These are phyloP conservation scores for Myanophis thanlyinensis DNA, from an alignment of 2,113 vertebrate species.

Conservation along the genomic window DNA sequence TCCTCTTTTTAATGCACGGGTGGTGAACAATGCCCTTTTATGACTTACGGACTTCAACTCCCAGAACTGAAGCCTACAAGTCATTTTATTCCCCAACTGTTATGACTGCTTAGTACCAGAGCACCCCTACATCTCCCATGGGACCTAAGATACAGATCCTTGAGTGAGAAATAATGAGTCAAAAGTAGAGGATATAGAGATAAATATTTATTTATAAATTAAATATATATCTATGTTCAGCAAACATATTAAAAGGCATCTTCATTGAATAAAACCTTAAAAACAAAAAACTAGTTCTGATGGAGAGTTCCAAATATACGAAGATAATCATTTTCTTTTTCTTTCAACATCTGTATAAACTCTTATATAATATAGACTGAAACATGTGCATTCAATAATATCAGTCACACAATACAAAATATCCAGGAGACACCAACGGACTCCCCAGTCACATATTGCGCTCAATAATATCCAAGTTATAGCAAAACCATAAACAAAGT, in stretches of 20 bases:
- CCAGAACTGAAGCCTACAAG: background rate
- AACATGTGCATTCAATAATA: slow-evolving; percentile 54
- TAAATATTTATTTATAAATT: slow-evolving; percentile 65
- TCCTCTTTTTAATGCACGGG: background rate
- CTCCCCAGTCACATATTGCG: slow-evolving; percentile 39
- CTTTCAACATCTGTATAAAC: slow-evolving; percentile 47
- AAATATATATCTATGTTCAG: slow-evolving; percentile 71
- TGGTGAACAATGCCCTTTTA: background rate
- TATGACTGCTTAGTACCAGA: slow-evolving; percentile 9
- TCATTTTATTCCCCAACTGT: background rate
- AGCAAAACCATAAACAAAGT: slow-evolving; percentile 11
- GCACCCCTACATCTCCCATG: background rate
- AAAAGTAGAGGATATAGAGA: slow-evolving; percentile 24
- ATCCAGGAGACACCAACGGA: slow-evolving; percentile 53
- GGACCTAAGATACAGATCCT: slow-evolving; percentile 14
- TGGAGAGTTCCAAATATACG: slow-evolving; percentile 57
- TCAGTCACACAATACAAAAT: slow-evolving; percentile 62
- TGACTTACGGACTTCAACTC: too few relatives aligned
- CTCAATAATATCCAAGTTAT: slow-evolving; percentile 24
- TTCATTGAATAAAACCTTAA: slow-evolving; percentile 65
- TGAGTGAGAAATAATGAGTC: background rate
- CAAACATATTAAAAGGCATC: slow-evolving; percentile 71
- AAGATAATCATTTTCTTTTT: slow-evolving; percentile 55
- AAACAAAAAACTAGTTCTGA: slow-evolving; percentile 62
- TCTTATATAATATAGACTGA: slow-evolving; percentile 46